Evolutionary conservation across 2,888 invertebrate species (phyloP), one percentile per base, ranked within the genome.

Genomic region (Spicauda simplicius): DNA sequence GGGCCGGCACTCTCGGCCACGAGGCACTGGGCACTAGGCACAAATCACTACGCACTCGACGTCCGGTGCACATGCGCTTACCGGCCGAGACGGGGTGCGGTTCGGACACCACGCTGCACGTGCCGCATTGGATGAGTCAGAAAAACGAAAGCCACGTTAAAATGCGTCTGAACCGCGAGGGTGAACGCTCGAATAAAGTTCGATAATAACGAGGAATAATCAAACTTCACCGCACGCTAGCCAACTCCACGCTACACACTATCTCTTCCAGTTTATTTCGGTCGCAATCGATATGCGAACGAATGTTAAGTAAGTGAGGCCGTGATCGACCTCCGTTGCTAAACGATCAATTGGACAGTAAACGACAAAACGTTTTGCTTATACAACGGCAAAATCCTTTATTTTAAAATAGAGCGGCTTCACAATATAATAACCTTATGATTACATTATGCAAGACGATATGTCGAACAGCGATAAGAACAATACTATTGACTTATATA

Each of bases 361-460:
- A 91, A 90, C 91, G 87, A 90, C 90, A 89, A 85, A 88, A 90
- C 83, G 80, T 88, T 87, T 87, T 90, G 92, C 88, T 91, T 91
- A 91, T 88, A 91, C 90, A 91, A 91, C 90, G 89, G 91, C 90
- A 90, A 90, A 89, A 88, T 91, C 86, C 90, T 92, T 93, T 93
- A 92, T 91, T 93, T 93, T 91, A 91, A 93, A 92, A 92, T 91
- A 92, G 91, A 92, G 90, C 88, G 88, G 88, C 89, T 91, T 93
- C 91, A 93, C 92, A 93, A 92, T 92, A 90, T 87, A 80, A 85
- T 86, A 84, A 88, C 83, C 92, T 92, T 93, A 93, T 78, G 83
- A 86, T 82, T 91, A 92, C 85, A 85, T 73, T 74, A 75, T 61
- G 66, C 66, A 61, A 89, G 90, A 91, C 91, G 93, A 93, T 93